Base-by-base conservation (phyloP, 2,888 invertebrate species). In the Emesis castigata region DNA sequence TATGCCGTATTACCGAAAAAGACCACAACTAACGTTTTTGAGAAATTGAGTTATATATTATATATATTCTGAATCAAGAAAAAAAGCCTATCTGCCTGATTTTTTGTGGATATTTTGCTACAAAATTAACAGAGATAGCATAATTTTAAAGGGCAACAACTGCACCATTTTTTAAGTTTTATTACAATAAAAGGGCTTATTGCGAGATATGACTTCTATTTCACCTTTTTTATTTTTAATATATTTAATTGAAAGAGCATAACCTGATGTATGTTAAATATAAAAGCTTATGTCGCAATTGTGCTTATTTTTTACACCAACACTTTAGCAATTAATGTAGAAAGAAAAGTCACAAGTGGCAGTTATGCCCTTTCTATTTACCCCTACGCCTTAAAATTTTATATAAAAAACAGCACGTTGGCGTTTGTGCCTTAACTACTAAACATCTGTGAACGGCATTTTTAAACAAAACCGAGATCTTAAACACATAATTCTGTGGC, bases 131-230 rank as follows among this genome's bases (percentile, higher is more conserved):
- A 68, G 44, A 68, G 39, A 68, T 68, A 68, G 68, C 69, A 53
- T 53, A 69, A 69, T 53, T n/a, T 48, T 69, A 69, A 69, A 69
- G 69, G 69, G 53, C 69, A 69, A n/a, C 69, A 48, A 69, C 26
- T 53, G 53, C 53, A 69, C 22, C 29, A 69, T 69, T 69, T 22
- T 69, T 69, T 53, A 56, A 69, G 6, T 53, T 69, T 29, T 69
- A 26, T 22, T 61, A 61, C 29, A 61, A 29, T 26, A 61, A 61
- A 61, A 61, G n/a, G 61, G 14, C 61, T 14, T 26, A 44, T 53
- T 53, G 69, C 53, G 69, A 26, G 22, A 69, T 53, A 69, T 69
- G 69, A 53, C 53, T 53, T 69, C 14, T 20, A 53, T 26, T 69
- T 69, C 29, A n/a, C 18, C 22, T 7, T 48, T 48, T 48, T 48